Conservation (phyloP, 2,888 invertebrate genomes). For the Suillia variegata region DNA sequence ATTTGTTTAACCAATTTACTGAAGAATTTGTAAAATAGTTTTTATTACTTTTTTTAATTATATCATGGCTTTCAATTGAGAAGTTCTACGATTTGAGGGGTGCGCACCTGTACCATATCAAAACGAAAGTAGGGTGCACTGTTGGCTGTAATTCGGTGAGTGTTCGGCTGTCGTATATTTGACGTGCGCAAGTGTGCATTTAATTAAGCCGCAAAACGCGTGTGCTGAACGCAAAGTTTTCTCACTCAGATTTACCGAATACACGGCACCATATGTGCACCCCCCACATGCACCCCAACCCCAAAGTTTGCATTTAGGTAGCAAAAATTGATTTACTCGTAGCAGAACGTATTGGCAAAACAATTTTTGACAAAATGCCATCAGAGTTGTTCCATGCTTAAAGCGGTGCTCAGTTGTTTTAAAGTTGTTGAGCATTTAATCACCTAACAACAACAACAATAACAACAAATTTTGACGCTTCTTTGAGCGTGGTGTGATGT, state of each 20-base stretch:
- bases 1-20: too few species aligned
- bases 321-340: not conserved
- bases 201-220: constrained; percentile 1
- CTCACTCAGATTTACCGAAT: not conserved
- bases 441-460: not conserved
- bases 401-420: not conserved
- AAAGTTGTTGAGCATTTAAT: not conserved
- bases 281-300: not conserved
- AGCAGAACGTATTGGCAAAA: not conserved
- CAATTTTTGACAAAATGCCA: not conserved
- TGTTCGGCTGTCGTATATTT: not conserved
- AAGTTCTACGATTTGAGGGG: too few species aligned
- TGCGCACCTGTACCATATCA: too few species aligned
- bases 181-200: constrained; percentile 1
- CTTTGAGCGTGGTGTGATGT: too few species aligned
- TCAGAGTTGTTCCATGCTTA: too few species aligned
- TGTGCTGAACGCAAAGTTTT: not conserved
- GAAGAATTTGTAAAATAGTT: too few species aligned
- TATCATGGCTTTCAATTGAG: too few species aligned
- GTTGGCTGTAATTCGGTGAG: not conserved
- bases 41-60: too few species aligned
- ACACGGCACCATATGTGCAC: not conserved
- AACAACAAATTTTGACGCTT: not conserved
- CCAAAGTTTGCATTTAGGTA: too few species aligned
- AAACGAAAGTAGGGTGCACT: too few species aligned